phyloP scores from a whole-genome alignment of 2,888 invertebrate species.

The Heteromyza rotundicornis region DNA sequence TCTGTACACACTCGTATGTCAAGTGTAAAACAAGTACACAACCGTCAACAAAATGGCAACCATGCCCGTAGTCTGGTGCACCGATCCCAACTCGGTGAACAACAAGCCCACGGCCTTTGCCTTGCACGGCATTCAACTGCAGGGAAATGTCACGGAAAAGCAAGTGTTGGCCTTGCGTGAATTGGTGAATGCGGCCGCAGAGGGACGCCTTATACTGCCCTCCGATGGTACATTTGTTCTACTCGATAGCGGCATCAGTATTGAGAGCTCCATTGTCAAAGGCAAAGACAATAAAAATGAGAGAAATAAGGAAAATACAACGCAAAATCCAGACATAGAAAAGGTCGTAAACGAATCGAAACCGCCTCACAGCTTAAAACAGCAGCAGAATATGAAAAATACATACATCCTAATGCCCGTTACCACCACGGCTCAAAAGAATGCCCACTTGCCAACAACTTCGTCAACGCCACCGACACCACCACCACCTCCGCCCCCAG shows the following conservation, averaged over 20 bases:
- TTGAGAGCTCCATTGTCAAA: constrained; percentile 60
- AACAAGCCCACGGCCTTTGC: constrained; percentile 63
- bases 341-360: constrained; percentile 13
- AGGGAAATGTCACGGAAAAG: constrained; percentile 62
- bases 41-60: constrained; percentile 49
- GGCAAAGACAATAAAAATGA: constrained; percentile 14
- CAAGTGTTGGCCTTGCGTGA: constrained; percentile 61
- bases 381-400: constrained; percentile 41
- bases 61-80: constrained; percentile 63
- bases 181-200: constrained; percentile 61
- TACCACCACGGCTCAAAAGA: constrained; percentile 30
- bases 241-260: constrained; percentile 60
- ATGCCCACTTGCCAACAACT: constrained; percentile 3
- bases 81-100: constrained; percentile 62
- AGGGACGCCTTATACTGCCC: constrained; percentile 62
- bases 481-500: constrained; percentile 32
- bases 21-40: neutral
- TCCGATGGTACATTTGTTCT: constrained; percentile 62
- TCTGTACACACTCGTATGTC: neutral
- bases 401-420: constrained; percentile 59
- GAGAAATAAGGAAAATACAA: constrained; percentile 35
- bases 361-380: constrained; percentile 6
- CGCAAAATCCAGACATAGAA: constrained; percentile 16
- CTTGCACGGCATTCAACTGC: constrained; percentile 62
- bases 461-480: constrained; percentile 30